Evolutionary conservation across 2,888 invertebrate genomes (phyloP), one percentile per base, ranked within the genome.

Genomic region (Drosophila engyochracea): DNA sequence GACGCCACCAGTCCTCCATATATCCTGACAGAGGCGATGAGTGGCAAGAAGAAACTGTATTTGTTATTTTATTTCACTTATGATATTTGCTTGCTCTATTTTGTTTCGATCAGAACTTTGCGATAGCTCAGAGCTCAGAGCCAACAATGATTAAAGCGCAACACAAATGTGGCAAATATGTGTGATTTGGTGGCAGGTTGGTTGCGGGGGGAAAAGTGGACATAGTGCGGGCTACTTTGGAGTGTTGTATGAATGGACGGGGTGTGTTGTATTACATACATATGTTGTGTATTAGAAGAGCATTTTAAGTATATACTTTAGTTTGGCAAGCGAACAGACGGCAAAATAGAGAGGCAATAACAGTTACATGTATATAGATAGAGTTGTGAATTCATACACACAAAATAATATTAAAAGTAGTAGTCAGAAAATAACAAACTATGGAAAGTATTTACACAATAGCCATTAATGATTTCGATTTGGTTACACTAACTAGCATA

Each of bases 1-100:
- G 98, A 95, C 97, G 96, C 97, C 97, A 98, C 98, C 98, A 98
- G 95, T 98, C 97, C 97, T 98, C 98, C 97, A 97, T 97, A 96
- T 97, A 98, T 96, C 97, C 97, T 98, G 97, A 97, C 97, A 97
- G 96, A 95, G 96, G 96, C 95, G 97, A 97, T 95, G 97, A 97
- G 96, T 95, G 95, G 95, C 95, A 95, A 95, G 95, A 95, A 94
- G 93, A 93, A 94, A 94, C 93, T 94, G 93, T 92, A 93, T 94
- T 93, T 93, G 93, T 94, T 94, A 94, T 93, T 94, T 93, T 91
- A 93, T 93, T 93, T 93, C 93, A 93, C 91, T 92, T 76, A 70
- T 61, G 70, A 67, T 73, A 61, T 57, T 63, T 69, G 67, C 63
- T 79, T 70, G 66, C 80, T 75, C 77, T 66, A 66, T 54, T n/a